Conservation (phyloP, 2,113 vertebrate genomes). For the Xenopus laevis region DNA sequence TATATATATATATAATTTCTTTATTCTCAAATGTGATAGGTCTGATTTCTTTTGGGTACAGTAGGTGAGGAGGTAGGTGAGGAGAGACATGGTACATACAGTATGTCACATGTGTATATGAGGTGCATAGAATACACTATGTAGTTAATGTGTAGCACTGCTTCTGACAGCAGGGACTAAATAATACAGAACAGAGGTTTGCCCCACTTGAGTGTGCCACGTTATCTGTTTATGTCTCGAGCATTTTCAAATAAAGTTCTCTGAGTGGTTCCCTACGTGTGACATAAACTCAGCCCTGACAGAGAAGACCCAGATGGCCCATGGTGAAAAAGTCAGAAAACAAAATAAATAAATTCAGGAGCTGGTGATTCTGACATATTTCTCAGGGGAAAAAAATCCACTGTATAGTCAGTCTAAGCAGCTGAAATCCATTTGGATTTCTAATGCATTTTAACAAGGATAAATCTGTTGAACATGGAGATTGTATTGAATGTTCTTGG, state of each 20-base stretch:
- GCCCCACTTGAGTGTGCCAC: conserved; percentile 14
- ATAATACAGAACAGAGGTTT: conserved; percentile 27
- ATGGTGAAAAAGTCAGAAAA: conserved; percentile 2
- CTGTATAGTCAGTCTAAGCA: neutral
- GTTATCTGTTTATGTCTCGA: conserved; percentile 38
- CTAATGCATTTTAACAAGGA: no score
- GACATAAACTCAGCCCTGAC: conserved; percentile 13
- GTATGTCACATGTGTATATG: no score
- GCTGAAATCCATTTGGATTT: neutral
- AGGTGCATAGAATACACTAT: neutral
- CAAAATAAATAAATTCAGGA: conserved; percentile 40
- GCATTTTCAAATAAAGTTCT: conserved; percentile 40
- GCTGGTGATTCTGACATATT: conserved; percentile 11
- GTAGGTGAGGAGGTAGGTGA: no score
- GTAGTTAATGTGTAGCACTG: no score
- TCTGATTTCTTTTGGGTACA: no score
- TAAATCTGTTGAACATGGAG: no score
- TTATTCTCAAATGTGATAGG: no score
- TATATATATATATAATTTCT: no score
- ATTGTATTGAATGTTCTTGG: no score
- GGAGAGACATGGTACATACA: no score
- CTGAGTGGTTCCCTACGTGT: conserved; percentile 28
- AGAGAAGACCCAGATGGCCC: conserved; percentile 40
- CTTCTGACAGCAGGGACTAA: conserved; percentile 27
- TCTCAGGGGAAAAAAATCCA: neutral